Percentiles rank a stretch among this genome's conserved stretches.
These are phyloP conservation scores for Glossophaga mutica DNA, from an alignment of 2,797 vertebrate genomes.

Conservation along the genomic window DNA sequence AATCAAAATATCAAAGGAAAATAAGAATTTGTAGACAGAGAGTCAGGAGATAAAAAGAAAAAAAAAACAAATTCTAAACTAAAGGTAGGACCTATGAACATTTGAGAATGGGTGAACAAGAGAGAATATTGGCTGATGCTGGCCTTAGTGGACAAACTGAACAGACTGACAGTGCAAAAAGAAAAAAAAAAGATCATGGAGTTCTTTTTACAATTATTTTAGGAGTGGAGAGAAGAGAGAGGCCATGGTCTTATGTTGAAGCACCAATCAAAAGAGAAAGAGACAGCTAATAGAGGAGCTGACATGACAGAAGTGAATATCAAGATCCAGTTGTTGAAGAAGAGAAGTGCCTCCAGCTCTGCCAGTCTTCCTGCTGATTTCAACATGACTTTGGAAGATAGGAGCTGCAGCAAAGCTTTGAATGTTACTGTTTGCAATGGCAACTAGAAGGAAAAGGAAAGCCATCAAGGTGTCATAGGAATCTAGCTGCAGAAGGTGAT, in stretches of 20 bases:
- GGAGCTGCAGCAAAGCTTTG: slow-evolving; percentile 36
- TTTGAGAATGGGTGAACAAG: neutral
- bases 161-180: neutral
- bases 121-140: neutral
- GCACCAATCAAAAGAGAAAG: slow-evolving; percentile 32
- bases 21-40: neutral
- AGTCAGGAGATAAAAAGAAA: neutral
- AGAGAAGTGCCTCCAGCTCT: neutral
- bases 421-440: slow-evolving; percentile 36
- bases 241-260: neutral
- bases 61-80: neutral
- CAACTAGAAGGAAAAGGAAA: slow-evolving; percentile 11
- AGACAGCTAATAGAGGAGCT: neutral
- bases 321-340: slow-evolving; percentile 33
- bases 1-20: slow-evolving; percentile 6
- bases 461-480: slow-evolving; percentile 30
- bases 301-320: slow-evolving; percentile 29
- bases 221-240: neutral
- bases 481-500: neutral
- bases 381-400: slow-evolving; percentile 17
- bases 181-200: neutral
- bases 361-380: slow-evolving; percentile 44
- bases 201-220: slow-evolving; percentile 41
- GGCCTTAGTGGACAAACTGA: neutral
- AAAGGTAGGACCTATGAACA: neutral